Base-by-base conservation (phyloP, 2,888 invertebrate genomes). In the Acrocyrtus sp. region DNA sequence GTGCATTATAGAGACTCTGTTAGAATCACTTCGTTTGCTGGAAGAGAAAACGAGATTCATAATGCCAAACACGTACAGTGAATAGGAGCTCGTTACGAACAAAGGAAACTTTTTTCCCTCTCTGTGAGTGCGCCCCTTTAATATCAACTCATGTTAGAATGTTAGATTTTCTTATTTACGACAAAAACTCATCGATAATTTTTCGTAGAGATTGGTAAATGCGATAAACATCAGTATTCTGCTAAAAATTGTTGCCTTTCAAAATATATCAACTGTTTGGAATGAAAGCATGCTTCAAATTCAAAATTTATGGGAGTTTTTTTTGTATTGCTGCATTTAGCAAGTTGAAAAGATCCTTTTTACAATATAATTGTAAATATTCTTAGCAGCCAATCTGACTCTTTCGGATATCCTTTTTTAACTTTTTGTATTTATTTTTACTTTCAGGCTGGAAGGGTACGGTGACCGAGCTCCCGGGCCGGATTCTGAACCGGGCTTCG, bases 401-500 rank as follows among this genome's bases (percentile, higher is more conserved):
- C 8, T 41, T 41, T 41, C 8, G 17, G 3, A 41, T 17, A 41
- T n/a, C 17, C 17, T 41, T 17, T 41, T 34, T 41, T 41, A 17
- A 6, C 41, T n/a, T 15, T 41, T n/a, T n/a, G n/a, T 41, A 8
- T 39, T 57, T 26, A 22, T 56, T 47, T 56, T 48, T 34, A 27
- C 17, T 73, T 74, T 19, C 86, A 92, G 92, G 90, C 90, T 92
- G 91, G 91, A 85, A 92, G 81, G 84, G 91, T 79, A 88, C 91
- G 60, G 86, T 92, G 83, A 90, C 91, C 77, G 91, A 91, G 60
- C 85, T 92, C 83, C 90, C 91, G 78, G 91, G 90, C 84, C 89
- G 89, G 82, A 90, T 90, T 89, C 88, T 91, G 82, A 86, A 87
- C 78, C 84, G 85, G 67, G 83, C 85, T 73, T 83, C 85, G 76